Percentiles rank a stretch among this genome's conserved stretches.
phyloP scores from a whole-genome alignment of 2,888 invertebrate genomes.

The Cabera pusaria region DNA sequence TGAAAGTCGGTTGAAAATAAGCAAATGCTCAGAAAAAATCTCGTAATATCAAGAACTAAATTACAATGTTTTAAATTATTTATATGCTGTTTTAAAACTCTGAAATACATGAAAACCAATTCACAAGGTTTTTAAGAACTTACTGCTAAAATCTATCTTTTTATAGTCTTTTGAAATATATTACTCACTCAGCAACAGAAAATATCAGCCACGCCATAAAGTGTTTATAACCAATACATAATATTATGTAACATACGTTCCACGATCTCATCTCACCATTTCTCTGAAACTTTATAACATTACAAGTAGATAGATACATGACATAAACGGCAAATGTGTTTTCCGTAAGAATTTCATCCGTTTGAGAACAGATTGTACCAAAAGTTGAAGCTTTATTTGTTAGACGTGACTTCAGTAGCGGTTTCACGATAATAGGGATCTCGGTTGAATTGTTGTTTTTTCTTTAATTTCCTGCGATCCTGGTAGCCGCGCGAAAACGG shows the following conservation, averaged over 20 bases:
- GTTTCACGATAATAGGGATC: constrained; percentile 42
- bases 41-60: no score
- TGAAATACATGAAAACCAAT: no score
- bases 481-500: constrained; percentile 38
- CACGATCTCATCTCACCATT: constrained; percentile 20
- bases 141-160: no score
- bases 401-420: constrained; percentile 44
- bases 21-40: no score
- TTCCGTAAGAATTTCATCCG: constrained; percentile 21
- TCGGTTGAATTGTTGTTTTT: constrained; percentile 29
- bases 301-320: constrained; percentile 23
- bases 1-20: no score
- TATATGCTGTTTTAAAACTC: no score
- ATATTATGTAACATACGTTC: constrained; percentile 14
- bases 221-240: constrained; percentile 19
- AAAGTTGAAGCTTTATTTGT: constrained; percentile 31
- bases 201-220: constrained; percentile 18
- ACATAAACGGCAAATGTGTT: constrained; percentile 23
- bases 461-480: constrained; percentile 44
- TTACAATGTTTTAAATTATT: no score
- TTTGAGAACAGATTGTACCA: constrained; percentile 24
- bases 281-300: constrained; percentile 21
- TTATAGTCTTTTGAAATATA: no score
- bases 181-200: no score
- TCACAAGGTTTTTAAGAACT: no score